Evolutionary conservation across 2,888 invertebrate species (phyloP), one percentile per base, ranked within the genome.

Genomic region (Schrankia costaestrigalis): DNA sequence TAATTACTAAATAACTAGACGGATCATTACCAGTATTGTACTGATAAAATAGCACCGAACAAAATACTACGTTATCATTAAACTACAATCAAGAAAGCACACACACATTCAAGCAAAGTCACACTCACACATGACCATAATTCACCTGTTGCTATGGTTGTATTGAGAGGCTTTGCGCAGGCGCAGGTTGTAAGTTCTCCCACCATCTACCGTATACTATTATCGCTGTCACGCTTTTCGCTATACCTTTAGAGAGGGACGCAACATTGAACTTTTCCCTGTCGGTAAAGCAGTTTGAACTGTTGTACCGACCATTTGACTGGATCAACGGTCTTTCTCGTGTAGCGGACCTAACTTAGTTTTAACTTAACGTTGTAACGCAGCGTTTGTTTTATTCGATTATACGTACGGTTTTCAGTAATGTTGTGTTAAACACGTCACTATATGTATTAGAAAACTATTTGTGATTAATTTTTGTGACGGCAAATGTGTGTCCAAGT

Each of bases 261-360:
- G 43, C 54, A 41, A 41, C 45, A 43, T 49, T 49, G 45, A 55
- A 53, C 56, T 55, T 56, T 56, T 57, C 47, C 51, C 51, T 54
- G 78, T 82, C 81, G 85, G 77, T 78, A 82, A 85, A 78, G 66
- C 76, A 72, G 83, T 55, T 43, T 52, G 29, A 61, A 41, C 82
- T 78, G 82, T 66, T 78, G 67, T 78, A 78, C 71, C 85, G 83
- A 84, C 80, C 38, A 60, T 59, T 65, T 73, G 81, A 80, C 77
- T 82, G 81, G 85, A 85, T 82, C 88, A 89, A 89, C 89, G 88
- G 88, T 89, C 84, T 83, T 82, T 78, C 75, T 77, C 71, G 70
- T 71, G 68, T 75, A 79, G 78, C 78, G 74, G 72, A 71, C 71
- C 71, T 71, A 78, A 78, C 82, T 86, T 87, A 87, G 87, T 87